Conservation (phyloP, 1,140 invertebrate genomes). For the Chlorops oryzae region DNA sequence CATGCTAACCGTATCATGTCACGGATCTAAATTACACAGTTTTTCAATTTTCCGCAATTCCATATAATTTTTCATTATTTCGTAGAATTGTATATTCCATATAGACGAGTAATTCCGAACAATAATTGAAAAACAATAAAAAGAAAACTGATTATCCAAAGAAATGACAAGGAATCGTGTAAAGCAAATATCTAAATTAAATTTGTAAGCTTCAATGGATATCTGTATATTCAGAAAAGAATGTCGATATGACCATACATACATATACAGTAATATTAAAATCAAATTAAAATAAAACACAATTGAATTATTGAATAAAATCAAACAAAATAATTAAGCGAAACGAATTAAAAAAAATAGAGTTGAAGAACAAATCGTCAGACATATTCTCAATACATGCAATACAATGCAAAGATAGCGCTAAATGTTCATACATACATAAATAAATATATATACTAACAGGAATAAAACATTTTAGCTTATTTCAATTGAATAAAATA, state of each 20-base stretch:
- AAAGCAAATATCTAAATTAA: slow-evolving; percentile 28
- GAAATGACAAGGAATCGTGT: slow-evolving; percentile 16
- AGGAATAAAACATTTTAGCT: no score
- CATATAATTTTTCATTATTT: no score
- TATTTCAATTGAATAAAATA: no score
- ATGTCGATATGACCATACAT: slow-evolving; percentile 14
- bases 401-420: no score
- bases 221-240: neutral
- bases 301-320: slow-evolving; percentile 3
- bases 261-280: slow-evolving; percentile 7
- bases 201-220: slow-evolving; percentile 15
- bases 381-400: no score
- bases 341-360: neutral
- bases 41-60: no score
- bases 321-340: slow-evolving; percentile 1
- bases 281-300: slow-evolving; percentile 2
- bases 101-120: no score
- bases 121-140: slow-evolving; percentile 13
- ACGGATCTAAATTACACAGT: no score
- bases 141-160: slow-evolving; percentile 19
- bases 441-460: no score
- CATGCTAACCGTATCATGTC: no score
- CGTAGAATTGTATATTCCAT: no score
- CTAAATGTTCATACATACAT: no score
- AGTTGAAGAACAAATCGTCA: neutral